phyloP scores from a whole-genome alignment of 1,140 invertebrate species.

The Plodia interpunctella region DNA sequence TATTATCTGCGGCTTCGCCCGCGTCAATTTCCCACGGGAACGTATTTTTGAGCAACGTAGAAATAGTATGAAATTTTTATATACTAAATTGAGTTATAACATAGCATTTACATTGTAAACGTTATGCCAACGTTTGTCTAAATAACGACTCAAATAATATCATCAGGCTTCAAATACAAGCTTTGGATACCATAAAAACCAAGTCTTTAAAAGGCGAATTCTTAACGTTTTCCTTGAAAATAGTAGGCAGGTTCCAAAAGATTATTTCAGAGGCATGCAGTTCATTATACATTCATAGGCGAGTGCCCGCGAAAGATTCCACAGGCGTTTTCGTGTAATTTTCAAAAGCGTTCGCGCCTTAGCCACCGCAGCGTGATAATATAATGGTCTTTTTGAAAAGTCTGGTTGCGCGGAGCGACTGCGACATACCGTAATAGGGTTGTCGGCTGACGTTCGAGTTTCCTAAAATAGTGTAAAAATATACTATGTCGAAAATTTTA shows the following conservation, averaged over 20 bases:
- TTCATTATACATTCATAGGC: constrained; percentile 66
- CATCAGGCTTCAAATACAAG: too few species aligned
- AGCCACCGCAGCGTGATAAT: constrained; percentile 57
- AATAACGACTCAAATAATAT: too few species aligned
- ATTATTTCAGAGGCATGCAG: neutral
- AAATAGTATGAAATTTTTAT: too few species aligned
- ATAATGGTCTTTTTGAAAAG: constrained; percentile 51
- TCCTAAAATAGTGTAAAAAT: neutral
- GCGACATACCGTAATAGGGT: constrained; percentile 2
- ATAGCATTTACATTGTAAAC: too few species aligned
- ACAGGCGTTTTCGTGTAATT: constrained; percentile 37
- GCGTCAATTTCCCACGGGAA: too few species aligned
- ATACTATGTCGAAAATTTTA: neutral
- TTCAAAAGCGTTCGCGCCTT: constrained; percentile 43
- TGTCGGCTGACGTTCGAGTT: neutral
- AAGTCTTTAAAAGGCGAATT: neutral
- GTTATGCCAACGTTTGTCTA: too few species aligned
- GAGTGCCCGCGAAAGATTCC: constrained; percentile 53
- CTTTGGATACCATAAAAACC: too few species aligned
- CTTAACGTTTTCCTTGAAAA: neutral
- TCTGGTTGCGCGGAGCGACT: constrained; percentile 8
- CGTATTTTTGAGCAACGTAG: too few species aligned
- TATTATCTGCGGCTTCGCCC: too few species aligned
- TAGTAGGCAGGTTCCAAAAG: constrained; percentile 2
- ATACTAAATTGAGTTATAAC: too few species aligned